Base-by-base conservation (phyloP, 2,113 vertebrate species). In the Nansenia antarctica region DNA sequence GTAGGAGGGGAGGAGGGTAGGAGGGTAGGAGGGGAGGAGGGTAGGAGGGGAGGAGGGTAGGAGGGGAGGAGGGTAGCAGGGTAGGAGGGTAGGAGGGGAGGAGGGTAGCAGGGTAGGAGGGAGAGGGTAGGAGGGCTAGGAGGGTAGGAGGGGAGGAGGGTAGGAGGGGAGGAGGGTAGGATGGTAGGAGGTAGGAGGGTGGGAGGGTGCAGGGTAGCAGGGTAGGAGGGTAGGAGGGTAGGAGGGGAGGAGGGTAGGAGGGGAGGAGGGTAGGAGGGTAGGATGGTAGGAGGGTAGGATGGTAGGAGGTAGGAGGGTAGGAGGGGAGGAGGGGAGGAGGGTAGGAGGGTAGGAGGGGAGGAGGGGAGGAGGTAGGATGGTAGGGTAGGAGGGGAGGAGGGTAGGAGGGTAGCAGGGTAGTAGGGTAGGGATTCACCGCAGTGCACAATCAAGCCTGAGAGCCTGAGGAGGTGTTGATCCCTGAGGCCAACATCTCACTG, bases 61-160 rank as follows among this genome's bases (percentile, higher is more conserved):
- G 22, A 63, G 58, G 24, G 15, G 11, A 9, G 3, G 54, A 29
- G 69, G 72, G 77, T 34, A 37, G 74, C 78, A n/a, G n/a, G 83
- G 85, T 88, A 80, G 87, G 81, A 81, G 83, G 81, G 68, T n/a
- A n/a, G n/a, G n/a, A n/a, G n/a, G n/a, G n/a, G n/a, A n/a, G 80
- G 85, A 82, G 68, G 39, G 66, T 42, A 66, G 70, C 70, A 27
- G 47, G 70, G 57, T 70, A 82, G 85, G 70, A 84, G 79, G 85
- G 62, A 31, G 45, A 49, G 68, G 45, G 34, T n/a, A n/a, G n/a
- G n/a, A n/a, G n/a, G n/a, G n/a, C n/a, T n/a, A n/a, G n/a, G n/a
- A n/a, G n/a, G 4, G 12, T 31, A 26, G 31, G 22, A 63, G 58
- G 24, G 15, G 11, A 9, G 3, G 54, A 29, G 24, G 9, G 14